phyloP scores from a whole-genome alignment of 2,888 invertebrate genomes.

The Rhaphigaster nebulosa region DNA sequence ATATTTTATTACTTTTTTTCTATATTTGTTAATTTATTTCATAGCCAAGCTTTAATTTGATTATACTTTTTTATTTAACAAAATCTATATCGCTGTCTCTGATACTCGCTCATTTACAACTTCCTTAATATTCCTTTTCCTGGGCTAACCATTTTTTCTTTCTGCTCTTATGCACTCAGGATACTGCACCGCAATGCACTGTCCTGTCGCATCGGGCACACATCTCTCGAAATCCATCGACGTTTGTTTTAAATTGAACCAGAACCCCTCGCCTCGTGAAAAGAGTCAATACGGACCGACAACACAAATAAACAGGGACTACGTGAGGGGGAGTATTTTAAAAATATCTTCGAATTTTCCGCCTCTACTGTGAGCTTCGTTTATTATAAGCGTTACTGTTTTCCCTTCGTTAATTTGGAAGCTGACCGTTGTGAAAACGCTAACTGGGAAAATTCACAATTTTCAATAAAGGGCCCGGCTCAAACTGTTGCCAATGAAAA shows the following conservation, averaged over 20 bases:
- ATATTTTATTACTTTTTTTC: no score
- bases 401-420: constrained; percentile 38
- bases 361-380: not conserved
- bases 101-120: no score
- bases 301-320: constrained; percentile 41
- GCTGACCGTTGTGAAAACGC: constrained; percentile 5
- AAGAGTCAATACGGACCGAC: constrained; percentile 44
- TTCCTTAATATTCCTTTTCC: not conserved
- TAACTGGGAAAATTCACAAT: constrained; percentile 30
- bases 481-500: constrained; percentile 24
- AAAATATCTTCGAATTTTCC: constrained; percentile 48
- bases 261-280: not conserved
- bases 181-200: not conserved
- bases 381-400: constrained; percentile 41
- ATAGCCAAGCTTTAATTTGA: no score
- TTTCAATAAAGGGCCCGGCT: not conserved
- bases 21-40: no score
- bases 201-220: not conserved
- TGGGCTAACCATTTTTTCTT: not conserved
- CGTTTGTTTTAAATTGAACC: constrained; percentile 41
- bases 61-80: no score
- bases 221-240: constrained; percentile 22
- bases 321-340: constrained; percentile 36
- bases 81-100: no score
- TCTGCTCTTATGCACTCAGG: not conserved